These are phyloP conservation scores for Syngnathus typhle DNA, from an alignment of 2,113 vertebrate genomes.

Conservation along the genomic window DNA sequence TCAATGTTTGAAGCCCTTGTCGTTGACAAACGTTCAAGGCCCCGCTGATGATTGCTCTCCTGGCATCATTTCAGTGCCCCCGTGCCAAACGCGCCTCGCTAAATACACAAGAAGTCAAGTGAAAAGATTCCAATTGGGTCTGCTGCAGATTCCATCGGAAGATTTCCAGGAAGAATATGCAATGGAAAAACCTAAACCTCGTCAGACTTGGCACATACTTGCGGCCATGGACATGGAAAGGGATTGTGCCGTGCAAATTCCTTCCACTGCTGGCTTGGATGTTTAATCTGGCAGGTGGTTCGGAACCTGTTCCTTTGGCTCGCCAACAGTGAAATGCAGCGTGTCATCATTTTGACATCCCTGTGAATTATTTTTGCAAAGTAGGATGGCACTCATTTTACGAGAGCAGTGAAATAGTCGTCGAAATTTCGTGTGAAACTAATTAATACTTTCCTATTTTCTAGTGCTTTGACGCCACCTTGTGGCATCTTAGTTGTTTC, in stretches of 20 bases:
- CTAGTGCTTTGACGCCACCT: too few relatives aligned
- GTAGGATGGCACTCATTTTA: background rate
- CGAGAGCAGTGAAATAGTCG: background rate
- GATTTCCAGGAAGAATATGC: constrained; percentile 25
- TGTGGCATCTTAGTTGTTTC: background rate
- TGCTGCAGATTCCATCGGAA: background rate
- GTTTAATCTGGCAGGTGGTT: constrained; percentile 24
- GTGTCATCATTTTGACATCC: background rate
- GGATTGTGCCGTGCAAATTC: constrained; percentile 12
- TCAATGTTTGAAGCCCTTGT: background rate
- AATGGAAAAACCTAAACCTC: background rate
- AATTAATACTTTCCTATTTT: background rate
- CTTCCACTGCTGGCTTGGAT: constrained; percentile 16
- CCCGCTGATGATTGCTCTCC: background rate
- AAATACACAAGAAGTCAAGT: constrained; percentile 45
- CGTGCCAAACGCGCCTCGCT: constrained; percentile 27
- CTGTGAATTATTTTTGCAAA: background rate
- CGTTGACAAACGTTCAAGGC: constrained; percentile 15
- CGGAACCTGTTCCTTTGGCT: constrained; percentile 17
- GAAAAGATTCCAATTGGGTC: constrained; percentile 29
- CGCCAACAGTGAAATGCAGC: background rate
- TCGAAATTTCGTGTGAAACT: background rate
- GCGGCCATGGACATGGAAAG: constrained; percentile 17
- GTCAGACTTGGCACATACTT: constrained; percentile 10
- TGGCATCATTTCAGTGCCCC: constrained; percentile 16